Base-by-base conservation (phyloP, 2,888 invertebrate species). In the Epinotia demarniana region DNA sequence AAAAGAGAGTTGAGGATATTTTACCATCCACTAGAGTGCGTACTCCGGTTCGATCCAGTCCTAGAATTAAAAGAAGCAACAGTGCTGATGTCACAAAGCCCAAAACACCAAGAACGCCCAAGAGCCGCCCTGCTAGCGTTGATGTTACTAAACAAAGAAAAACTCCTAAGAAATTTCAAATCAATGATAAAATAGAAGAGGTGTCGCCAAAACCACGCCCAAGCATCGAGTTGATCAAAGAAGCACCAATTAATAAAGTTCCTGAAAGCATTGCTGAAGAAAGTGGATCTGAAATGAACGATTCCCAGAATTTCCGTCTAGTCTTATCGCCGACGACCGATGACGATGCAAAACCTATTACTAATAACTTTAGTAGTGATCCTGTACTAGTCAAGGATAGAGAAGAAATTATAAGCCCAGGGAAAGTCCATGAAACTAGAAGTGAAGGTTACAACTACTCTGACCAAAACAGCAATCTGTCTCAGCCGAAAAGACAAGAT, bases 261-360 rank as follows among this genome's bases (percentile, higher is more conserved):
- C 86, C 89, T 16, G 89, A 89, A 77, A 88, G 88, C 0, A 90
- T 90, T 19, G 62, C 77, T 1, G 90, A 90, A 75, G 92, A 92
- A 79, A 84, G 74, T 69, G 82, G 78, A 58, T 87, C 88, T 0
- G 90, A 90, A 70, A 78, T 90, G 8, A 89, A 92, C 72, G 93
- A 94, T 79, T 94, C 94, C 0, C 94, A 94, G 85, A 88, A 87
- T 67, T 87, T 94, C 70, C 92, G 89, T 78, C 81, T 94, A 57
- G 86, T 83, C 27, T 77, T 94, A 43, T 93, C 94, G 1, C 92
- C 91, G 0, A 82, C 86, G n/a, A 85, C 84, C 12, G 88, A 82
- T 49, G 81, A 85, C 9, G 85, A 86, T 12, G 79, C 78, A 5
- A 77, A 76, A 33, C 79, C 64, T 53, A 85, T 84, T 55, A 53